phyloP scores from a whole-genome alignment of 2,113 vertebrate genomes.

The Oreotrochilus melanogaster region DNA sequence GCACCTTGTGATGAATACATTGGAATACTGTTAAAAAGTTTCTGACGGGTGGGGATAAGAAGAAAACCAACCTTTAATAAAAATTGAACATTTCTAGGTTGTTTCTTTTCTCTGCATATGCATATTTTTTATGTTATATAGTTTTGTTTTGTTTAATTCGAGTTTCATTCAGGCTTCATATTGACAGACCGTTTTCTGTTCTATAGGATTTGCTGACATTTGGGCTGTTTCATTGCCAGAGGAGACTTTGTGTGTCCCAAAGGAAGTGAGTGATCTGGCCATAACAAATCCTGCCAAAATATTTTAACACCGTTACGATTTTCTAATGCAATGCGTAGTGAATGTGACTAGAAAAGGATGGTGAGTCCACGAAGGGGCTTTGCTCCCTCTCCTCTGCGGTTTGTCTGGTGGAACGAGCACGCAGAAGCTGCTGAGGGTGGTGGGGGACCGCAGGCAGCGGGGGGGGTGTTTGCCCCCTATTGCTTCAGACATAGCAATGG shows the following conservation, averaged over 20 bases:
- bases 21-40: conserved; percentile 57
- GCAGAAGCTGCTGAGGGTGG: not conserved
- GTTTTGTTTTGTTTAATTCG: conserved; percentile 32
- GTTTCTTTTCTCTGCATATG: conserved; percentile 3
- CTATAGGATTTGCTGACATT: conserved; percentile 41
- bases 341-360: conserved; percentile 71
- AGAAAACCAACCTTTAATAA: not conserved
- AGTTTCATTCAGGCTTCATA: conserved; percentile 31
- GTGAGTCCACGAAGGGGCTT: conserved; percentile 52
- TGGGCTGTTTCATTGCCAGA: conserved; percentile 39
- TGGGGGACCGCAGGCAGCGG: not conserved
- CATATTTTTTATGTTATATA: not conserved
- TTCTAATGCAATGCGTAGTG: conserved; percentile 69
- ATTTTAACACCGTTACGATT: conserved; percentile 71
- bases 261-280: conserved; percentile 74
- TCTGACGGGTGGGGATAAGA: not conserved
- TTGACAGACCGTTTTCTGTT: conserved; percentile 32
- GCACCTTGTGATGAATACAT: conserved; percentile 70
- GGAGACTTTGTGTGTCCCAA: conserved; percentile 70
- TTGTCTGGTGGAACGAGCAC: not conserved
- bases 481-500: not conserved
- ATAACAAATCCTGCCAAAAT: conserved; percentile 73
- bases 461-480: not conserved
- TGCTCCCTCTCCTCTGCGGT: conserved; percentile 38
- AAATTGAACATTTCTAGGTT: not conserved